Evolutionary conservation across 1,140 invertebrate species (phyloP), one percentile per base, ranked within the genome.

Genomic region (Meloidogyne floridensis): DNA sequence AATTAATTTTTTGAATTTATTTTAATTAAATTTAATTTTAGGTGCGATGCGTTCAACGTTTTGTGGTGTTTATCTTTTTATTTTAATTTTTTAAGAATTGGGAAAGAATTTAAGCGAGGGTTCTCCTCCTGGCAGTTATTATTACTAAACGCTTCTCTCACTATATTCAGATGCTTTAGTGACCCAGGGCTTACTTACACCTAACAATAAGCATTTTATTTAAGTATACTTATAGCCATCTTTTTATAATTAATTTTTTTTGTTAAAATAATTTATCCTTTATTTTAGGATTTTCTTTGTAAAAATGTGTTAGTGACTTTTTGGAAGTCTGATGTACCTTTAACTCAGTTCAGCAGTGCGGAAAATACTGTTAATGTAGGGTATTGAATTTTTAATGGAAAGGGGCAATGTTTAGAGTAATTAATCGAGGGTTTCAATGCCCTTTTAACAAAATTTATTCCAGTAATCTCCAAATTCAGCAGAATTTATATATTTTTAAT

Each of bases 331-430:
- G 10, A 32, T 9, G 72, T 59, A 10, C 79, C 76, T 51, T 43
- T 83, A n/a, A 86, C 86, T 15, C 85, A 86, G 59, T 87, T 87
- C 84, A 86, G 85, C 77, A 80, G 85, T 53, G 86, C 75, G 20
- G 72, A 87, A 51, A 86, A 86, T 73, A 79, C 72, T 32, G 69
- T 76, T n/a, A 79, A 79, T 54, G 84, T 81, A 70, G 32, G 32
- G 0, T 32, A 1, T 32, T 32, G 32, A 32, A 32, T 32, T 32
- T 32, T 32, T 32, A 32, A 32, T 32, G 20, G 20, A 20, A 20
- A 20, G 20, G 20, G 20, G 20, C 20, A 20, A 20, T 20, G 20
- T 20, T 20, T 18, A 20, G 20, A 20, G 20, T 20, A 20, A 20
- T 20, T 20, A 20, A 20, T 20, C 20, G 20, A 20, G 20, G 20